Evolutionary conservation across 2,797 vertebrate species (phyloP), one percentile per base, ranked within the genome.

Genomic region (Phoxinus dragarum): DNA sequence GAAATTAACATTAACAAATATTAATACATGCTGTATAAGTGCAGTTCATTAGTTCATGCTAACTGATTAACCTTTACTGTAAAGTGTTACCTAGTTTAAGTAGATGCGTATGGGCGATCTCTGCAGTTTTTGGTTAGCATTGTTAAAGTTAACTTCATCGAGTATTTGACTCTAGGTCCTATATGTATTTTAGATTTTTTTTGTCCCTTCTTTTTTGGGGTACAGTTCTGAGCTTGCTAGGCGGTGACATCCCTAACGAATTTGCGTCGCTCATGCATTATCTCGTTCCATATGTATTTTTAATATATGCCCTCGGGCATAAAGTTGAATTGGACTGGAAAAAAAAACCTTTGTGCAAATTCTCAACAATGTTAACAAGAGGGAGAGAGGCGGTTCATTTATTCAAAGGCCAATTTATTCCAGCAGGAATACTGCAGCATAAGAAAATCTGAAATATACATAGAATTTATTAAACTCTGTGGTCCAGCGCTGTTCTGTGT

Each of bases 381-480:
- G 84, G 88, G 91, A 93, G 92, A 94, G 92, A 91, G 92, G 89
- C 91, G 92, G 92, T 94, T 95, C 94, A 95, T 96, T 96, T 96
- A 96, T 96, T 95, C 95, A 95, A 93, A 95, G 94, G 95, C 93
- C 94, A 96, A 96, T 96, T 96, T 95, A 96, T 95, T 95, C 94
- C 91, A 92, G 92, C 89, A 90, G 93, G 94, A 93, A 93, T 92
- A 93, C 93, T 94, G 93, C 91, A 92, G 92, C 93, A 90, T 84
- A 84, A 90, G 90, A 92, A 85, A 91, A 87, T 91, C 89, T 86
- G 86, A 89, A 88, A 91, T 94, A 93, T 90, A 94, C 93, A 94
- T 93, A 94, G 94, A 95, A 95, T 96, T 93, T 92, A 95, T 95
- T 95, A 94, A 94, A 94, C 91, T 93, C 92, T 90, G 92, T 92